phyloP scores from a whole-genome alignment of 2,797 vertebrate genomes.

The Megalops cyprinoides region DNA sequence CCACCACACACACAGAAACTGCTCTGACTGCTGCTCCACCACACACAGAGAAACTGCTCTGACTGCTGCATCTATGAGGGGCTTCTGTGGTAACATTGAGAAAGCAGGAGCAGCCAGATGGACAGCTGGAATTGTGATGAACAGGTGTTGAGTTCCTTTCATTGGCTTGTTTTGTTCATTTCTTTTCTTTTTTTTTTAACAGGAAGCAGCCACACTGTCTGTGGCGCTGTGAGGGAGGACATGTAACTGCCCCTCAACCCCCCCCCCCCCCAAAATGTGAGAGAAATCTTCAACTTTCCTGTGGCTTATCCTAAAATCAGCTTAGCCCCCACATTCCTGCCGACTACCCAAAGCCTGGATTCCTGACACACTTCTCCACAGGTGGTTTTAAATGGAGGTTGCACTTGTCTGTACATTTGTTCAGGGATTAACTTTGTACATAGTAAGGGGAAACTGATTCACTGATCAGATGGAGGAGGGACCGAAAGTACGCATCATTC shows the following conservation, averaged over 20 bases:
- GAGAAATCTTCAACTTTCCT: not conserved
- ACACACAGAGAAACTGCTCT: conserved; percentile 26
- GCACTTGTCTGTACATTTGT: conserved; percentile 80
- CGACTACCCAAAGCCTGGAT: not conserved
- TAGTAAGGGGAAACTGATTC: not conserved
- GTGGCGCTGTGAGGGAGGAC: conserved; percentile 42
- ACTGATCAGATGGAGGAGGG: not conserved
- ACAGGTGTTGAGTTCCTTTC: conserved; percentile 50
- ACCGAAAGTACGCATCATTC: not conserved
- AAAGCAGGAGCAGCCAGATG: conserved; percentile 12
- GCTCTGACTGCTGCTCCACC: conserved; percentile 52
- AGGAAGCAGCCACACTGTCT: conserved; percentile 16
- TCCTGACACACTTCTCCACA: conserved; percentile 46
- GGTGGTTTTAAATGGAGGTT: conserved; percentile 67
- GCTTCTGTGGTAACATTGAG: conserved; percentile 35
- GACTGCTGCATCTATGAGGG: conserved; percentile 53
- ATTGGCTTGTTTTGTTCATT: conserved; percentile 32
- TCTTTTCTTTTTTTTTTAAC: not conserved
- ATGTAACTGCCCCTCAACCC: conserved; percentile 38
- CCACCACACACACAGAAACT: conserved; percentile 41
- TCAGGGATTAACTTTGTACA: conserved; percentile 79
- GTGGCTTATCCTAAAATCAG: not conserved
- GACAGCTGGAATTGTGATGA: conserved; percentile 30
- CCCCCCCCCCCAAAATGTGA: not conserved
- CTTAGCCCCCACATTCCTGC: not conserved